Evolutionary conservation across 1,140 invertebrate genomes (phyloP), one percentile per base, ranked within the genome.

Genomic region (Aphidius ervi): DNA sequence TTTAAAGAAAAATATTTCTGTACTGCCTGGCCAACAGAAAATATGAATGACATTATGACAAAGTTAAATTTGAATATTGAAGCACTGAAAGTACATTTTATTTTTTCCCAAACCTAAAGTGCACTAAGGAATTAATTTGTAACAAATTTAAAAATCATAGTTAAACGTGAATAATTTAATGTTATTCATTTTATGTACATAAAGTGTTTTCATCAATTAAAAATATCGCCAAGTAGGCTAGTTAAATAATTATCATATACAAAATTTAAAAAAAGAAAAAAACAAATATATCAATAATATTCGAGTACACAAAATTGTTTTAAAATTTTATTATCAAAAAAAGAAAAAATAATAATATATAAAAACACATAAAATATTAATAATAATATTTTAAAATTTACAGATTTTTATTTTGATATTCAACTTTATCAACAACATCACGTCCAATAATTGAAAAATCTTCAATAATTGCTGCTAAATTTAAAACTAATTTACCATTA

Each of bases 401-500:
- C 23, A 31, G 23, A 31, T 31, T 56, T 56, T 72, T 69, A 6
- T 70, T 72, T 47, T 68, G 68, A 49, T 75, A 46, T 63, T 79
- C 72, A 60, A 88, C 82, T 50, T 77, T 73, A 63, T 74, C 70
- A 10, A 91, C 83, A 5, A 91, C 70, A 43, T 83, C 86, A 52
- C 75, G 74, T 2, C 89, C 89, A 41, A 92, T 63, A 52, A 87
- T 75, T 63, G 83, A 83, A 71, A 92, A 91, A 71, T 91, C 89
- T 73, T 92, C 86, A 1, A 92, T 67, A 58, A 92, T 80, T 3
- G 86, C 86, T 63, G 86, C 82, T 9, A 82, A 69, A 71, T 91
- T 87, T n/a, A 88, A 74, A 58, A 77, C 72, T 46, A 87, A 77
- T 66, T 82, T 81, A 10, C 66, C 73, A 31, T 31, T 31, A 50